A percentile compares a stretch with the other conserved stretches of the same genome.
Evolutionary conservation across 30 jellyfish, hydroid and myxozoan species (phyloP).

Genomic region (Hydractinia echinata): DNA sequence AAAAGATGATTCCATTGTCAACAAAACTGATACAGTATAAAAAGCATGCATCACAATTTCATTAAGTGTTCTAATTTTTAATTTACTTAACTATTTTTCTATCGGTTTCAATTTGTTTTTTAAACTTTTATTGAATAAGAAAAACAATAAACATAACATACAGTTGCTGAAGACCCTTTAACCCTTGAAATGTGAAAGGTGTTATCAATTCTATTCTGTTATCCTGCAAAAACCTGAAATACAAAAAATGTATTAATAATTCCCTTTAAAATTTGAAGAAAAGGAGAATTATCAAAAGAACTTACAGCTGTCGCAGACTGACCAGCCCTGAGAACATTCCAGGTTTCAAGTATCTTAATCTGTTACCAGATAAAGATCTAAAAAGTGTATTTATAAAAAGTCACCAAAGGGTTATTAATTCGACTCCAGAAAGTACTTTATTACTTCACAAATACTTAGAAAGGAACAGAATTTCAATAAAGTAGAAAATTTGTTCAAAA

Average conservation of each 20-base stretch:
- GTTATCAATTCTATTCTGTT: constrained; percentile 39
- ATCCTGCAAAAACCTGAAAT: constrained; percentile 55
- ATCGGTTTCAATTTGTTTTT: not conserved
- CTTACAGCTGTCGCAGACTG: constrained; percentile 37
- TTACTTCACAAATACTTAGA: not conserved
- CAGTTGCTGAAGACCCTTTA: constrained; percentile 50
- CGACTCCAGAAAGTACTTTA: not conserved
- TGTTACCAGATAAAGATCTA: constrained; percentile 48
- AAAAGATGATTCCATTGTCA: too few species aligned
- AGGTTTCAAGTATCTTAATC: constrained; percentile 2
- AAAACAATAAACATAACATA: constrained; percentile 22
- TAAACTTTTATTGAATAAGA: not conserved
- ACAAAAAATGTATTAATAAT: not conserved
- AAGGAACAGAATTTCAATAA: not conserved
- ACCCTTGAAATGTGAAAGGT: constrained; percentile 48
- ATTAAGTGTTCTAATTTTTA: too few species aligned
- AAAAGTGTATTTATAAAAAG: not conserved
- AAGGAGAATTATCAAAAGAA: not conserved
- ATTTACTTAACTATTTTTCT: too few species aligned
- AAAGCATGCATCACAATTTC: too few species aligned
- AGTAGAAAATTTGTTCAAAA: too few species aligned
- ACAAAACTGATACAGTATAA: too few species aligned
- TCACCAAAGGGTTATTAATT: not conserved
- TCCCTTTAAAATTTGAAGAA: not conserved
- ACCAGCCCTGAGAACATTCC: constrained; percentile 44